A percentile compares a stretch with the other conserved stretches of the same genome.
These are phyloP conservation scores for Ctenopoma multispine DNA, from an alignment of 2,797 vertebrate species.

Conservation along the genomic window DNA sequence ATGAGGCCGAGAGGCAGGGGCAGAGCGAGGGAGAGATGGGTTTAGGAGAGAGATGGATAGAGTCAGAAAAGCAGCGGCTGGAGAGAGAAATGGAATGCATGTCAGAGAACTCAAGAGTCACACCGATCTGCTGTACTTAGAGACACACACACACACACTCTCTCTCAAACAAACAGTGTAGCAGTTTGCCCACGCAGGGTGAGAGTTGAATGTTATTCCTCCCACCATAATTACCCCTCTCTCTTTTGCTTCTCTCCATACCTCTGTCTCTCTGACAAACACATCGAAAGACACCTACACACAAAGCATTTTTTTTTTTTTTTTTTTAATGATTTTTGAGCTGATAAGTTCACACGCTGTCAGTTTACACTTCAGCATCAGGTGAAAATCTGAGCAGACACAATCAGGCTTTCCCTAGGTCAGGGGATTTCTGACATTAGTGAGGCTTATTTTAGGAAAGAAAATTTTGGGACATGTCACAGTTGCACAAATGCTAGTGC, in stretches of 20 bases:
- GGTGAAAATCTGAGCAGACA: slow-evolving; percentile 8
- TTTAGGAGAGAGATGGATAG: slow-evolving; percentile 49
- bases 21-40: slow-evolving; percentile 62
- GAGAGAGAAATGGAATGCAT: slow-evolving; percentile 67
- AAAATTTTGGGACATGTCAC: background rate
- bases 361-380: slow-evolving; percentile 10
- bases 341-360: slow-evolving; percentile 11
- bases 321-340: slow-evolving; percentile 32
- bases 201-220: slow-evolving; percentile 72
- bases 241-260: slow-evolving; percentile 63
- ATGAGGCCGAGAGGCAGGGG: slow-evolving; percentile 71
- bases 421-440: background rate
- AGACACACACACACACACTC: slow-evolving; percentile 26
- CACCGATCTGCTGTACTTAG: slow-evolving; percentile 56
- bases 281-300: slow-evolving; percentile 65
- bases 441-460: background rate
- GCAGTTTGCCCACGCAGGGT: slow-evolving; percentile 69
- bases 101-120: slow-evolving; percentile 63
- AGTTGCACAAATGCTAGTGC: no score
- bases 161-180: slow-evolving; percentile 43
- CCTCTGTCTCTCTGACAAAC: slow-evolving; percentile 65
- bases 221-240: slow-evolving; percentile 77
- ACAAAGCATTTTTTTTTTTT: slow-evolving; percentile 57
- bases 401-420: background rate
- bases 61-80: slow-evolving; percentile 57